Evolutionary conservation across 2,113 vertebrate genomes (phyloP), one percentile per base, ranked within the genome.

Genomic region (Cyrtonyx montezumae): DNA sequence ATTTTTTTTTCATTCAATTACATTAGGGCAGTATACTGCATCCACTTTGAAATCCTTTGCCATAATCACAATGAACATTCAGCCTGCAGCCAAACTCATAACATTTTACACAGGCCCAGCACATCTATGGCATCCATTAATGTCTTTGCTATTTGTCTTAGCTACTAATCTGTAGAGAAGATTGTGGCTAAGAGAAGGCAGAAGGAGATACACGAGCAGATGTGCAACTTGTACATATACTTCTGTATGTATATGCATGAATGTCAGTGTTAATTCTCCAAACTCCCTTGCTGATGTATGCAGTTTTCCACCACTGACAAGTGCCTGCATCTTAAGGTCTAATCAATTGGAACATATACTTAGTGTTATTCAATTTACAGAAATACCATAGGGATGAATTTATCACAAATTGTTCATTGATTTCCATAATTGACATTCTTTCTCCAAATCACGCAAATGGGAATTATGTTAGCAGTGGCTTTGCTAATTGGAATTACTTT

Each of bases 361-460:
- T 90, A 78, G 13, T 82, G 19, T 79, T 83, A 80, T 36, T 91
- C 30, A 81, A 70, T 88, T 94, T 93, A 22, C 49, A 81, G 37
- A 23, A 23, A 78, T 78, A 78, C 42, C 1, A 0, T 67, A 6
- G 79, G 43, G 79, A 94, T 88, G 55, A 81, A 36, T 95, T 91
- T 84, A 88, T 90, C 77, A 86, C 20, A 83, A 80, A 83, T 55
- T 78, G 32, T 67, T 78, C 34, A 78, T 43, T 86, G 71, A 80
- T 80, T 90, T 85, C 48, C 61, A 53, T 94, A 94, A 93, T 8
- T 86, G 66, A 66, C 40, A 68, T 63, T 16, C 4, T 79, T 94
- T 90, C 56, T 71, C 13, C 48, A 88, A 88, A 78, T 84, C 66
- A 81, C 32, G 8, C 18, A 88, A 91, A 56, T 79, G 13, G 3